A percentile compares a stretch with the other conserved stretches of the same genome.
These are phyloP conservation scores for Mesocentrotus franciscanus DNA, from an alignment of 53 echinoderm and acorn worm genomes.

Conservation along the genomic window DNA sequence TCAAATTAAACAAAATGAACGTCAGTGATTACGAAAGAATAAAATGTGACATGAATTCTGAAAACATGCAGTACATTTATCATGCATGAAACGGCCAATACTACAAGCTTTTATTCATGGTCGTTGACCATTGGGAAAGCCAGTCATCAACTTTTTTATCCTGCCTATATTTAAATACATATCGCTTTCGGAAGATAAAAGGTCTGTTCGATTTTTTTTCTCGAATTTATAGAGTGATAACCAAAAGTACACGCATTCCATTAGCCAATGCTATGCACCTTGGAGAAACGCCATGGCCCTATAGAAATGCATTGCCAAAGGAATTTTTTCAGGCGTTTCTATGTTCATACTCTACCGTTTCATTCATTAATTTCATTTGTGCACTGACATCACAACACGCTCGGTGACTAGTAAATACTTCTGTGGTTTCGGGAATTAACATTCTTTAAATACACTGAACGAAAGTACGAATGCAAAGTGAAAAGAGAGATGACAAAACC, in stretches of 20 bases:
- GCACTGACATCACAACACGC: not conserved
- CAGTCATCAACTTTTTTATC: not conserved
- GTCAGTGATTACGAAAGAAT: not conserved
- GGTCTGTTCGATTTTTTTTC: not conserved
- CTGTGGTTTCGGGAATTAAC: slow-evolving; percentile 33
- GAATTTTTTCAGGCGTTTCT: not conserved
- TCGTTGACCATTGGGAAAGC: not conserved
- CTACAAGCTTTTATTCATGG: not conserved
- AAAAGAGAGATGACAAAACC: not conserved
- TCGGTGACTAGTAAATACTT: slow-evolving; percentile 11
- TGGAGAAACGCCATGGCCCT: not conserved
- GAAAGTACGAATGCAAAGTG: not conserved
- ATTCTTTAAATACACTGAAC: not conserved
- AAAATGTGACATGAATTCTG: not conserved
- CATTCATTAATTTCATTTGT: not conserved
- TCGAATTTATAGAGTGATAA: not conserved
- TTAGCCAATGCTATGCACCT: not conserved
- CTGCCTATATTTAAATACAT: not conserved
- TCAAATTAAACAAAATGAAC: not conserved
- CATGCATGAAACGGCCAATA: not conserved
- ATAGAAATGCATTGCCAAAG: not conserved
- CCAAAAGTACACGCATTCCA: not conserved
- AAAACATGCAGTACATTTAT: not conserved
- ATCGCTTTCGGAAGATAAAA: not conserved
- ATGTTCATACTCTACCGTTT: not conserved